Conservation (phyloP, 2,888 invertebrate genomes). For the Leptinotarsa peninsularis region DNA sequence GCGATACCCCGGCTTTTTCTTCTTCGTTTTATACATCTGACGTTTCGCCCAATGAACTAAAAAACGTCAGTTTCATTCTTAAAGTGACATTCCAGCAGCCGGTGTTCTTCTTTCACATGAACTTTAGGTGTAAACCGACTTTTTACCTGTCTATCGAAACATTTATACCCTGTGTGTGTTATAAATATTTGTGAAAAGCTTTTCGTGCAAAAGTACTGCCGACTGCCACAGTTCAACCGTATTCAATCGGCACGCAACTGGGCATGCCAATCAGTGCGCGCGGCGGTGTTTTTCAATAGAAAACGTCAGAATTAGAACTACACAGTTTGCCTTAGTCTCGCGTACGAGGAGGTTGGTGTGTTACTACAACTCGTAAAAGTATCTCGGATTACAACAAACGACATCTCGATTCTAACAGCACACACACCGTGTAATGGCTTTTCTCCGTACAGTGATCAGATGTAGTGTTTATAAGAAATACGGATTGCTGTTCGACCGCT, state of each 20-base stretch:
- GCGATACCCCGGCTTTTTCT: background rate
- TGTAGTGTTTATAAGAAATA: constrained; percentile 65
- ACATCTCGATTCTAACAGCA: constrained; percentile 23
- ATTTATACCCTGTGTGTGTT: constrained; percentile 11
- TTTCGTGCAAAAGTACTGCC: constrained; percentile 12
- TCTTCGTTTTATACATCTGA: constrained; percentile 1
- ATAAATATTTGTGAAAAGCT: constrained; percentile 19
- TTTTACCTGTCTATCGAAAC: constrained; percentile 12
- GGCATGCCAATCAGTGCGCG: constrained; percentile 30
- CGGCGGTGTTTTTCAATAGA: constrained; percentile 25
- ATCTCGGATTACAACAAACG: constrained; percentile 33
- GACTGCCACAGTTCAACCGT: background rate
- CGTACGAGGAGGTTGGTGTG: constrained; percentile 25
- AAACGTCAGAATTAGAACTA: constrained; percentile 25
- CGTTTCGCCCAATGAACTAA: background rate
- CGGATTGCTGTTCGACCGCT: constrained; percentile 59
- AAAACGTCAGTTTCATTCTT: background rate
- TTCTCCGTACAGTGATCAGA: constrained; percentile 66
- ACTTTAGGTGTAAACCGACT: constrained; percentile 9
- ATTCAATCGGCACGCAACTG: constrained; percentile 1
- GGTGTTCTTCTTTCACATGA: constrained; percentile 8
- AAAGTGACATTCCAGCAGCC: constrained; percentile 12
- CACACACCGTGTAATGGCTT: constrained; percentile 63
- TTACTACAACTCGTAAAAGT: constrained; percentile 21
- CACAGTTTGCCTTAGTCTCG: constrained; percentile 32